Conservation (phyloP, 2,113 vertebrate species). For the Gadus macrocephalus region DNA sequence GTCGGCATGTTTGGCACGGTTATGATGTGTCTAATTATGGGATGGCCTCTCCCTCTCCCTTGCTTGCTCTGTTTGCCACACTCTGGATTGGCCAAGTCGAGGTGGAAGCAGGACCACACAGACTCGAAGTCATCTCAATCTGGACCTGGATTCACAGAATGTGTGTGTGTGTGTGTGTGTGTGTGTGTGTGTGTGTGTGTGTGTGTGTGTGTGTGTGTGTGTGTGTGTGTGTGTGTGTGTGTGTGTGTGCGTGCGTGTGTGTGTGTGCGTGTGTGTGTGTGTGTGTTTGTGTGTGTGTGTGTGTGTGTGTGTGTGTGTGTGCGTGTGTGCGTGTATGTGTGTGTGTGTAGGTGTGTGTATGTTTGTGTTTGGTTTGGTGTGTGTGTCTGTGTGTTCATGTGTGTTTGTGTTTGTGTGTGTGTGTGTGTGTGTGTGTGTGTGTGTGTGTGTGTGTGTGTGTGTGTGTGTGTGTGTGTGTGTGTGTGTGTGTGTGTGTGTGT, state of each 20-base stretch:
- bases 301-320: not conserved
- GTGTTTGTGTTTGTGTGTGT: conserved; percentile 7
- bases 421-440: not conserved
- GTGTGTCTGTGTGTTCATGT: not conserved
- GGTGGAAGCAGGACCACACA: conserved; percentile 16
- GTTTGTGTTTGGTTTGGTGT: conserved; percentile 5
- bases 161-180: not conserved
- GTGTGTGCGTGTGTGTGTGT: not conserved
- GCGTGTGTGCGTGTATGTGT: not conserved
- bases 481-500: not conserved
- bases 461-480: not conserved
- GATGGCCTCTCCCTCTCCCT: conserved; percentile 4
- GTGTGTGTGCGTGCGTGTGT: not conserved
- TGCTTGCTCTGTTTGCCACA: conserved; percentile 12
- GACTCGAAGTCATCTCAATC: not conserved
- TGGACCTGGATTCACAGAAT: not conserved
- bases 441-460: not conserved
- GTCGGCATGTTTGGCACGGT: conserved; percentile 1
- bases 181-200: conserved; percentile 1
- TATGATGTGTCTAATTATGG: conserved; percentile 30
- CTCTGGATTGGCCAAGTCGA: conserved; percentile 19
- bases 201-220: conserved; percentile 4
- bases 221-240: conserved; percentile 1
- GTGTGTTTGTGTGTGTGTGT: conserved; percentile 5
- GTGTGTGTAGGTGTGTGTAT: not conserved